Conservation (phyloP, 2,113 vertebrate genomes). For the Rhabdornis inornatus region DNA sequence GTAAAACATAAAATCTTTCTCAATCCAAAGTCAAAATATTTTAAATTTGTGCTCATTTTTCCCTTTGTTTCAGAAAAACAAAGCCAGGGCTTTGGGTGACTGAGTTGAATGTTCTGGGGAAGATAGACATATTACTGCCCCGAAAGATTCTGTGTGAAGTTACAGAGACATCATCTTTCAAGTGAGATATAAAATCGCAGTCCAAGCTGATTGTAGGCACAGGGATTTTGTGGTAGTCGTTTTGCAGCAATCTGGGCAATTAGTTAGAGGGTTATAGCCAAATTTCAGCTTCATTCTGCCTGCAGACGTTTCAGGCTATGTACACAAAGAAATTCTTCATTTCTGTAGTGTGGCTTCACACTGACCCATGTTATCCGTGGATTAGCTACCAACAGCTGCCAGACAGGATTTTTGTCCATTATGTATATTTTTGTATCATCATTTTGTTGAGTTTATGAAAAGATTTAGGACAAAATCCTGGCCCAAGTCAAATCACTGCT, state of each 20-base stretch:
- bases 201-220: neutral
- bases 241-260: neutral
- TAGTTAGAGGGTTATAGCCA: neutral
- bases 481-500: neutral
- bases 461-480: neutral
- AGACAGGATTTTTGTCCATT: neutral
- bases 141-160: fast-evolving
- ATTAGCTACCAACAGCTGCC: neutral
- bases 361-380: fast-evolving
- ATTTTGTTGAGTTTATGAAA: neutral
- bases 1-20: neutral
- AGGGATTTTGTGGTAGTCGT: neutral
- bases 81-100: neutral
- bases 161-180: fast-evolving
- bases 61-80: neutral
- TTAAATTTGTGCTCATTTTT: neutral
- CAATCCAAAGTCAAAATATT: neutral
- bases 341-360: neutral
- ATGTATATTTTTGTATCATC: neutral
- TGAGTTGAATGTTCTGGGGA: neutral
- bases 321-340: neutral
- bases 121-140: neutral
- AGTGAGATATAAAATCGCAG: neutral
- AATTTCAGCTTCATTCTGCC: neutral
- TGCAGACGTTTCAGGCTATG: neutral